These are phyloP conservation scores for Eilema caniola DNA, from an alignment of 2,888 invertebrate genomes.

Conservation along the genomic window DNA sequence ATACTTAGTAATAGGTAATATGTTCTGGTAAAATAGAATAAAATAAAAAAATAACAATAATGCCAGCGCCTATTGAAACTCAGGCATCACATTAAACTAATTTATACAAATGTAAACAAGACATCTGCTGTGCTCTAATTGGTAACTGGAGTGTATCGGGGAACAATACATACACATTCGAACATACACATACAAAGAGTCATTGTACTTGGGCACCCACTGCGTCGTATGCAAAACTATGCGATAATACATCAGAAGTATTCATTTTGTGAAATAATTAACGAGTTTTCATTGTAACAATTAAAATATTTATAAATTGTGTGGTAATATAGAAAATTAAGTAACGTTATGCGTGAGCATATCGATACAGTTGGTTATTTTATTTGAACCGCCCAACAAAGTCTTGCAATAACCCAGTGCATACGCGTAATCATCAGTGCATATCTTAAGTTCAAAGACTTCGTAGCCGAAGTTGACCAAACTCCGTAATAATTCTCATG, in stretches of 20 bases:
- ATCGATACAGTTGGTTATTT: neutral
- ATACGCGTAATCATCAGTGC: no score
- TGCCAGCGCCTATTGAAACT: neutral
- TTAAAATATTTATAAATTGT: slow-evolving; percentile 1
- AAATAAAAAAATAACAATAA: neutral
- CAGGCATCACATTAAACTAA: slow-evolving; percentile 27
- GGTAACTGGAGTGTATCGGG: slow-evolving; percentile 57
- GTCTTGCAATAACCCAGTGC: neutral
- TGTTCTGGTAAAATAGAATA: neutral
- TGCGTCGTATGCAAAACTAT: slow-evolving; percentile 34
- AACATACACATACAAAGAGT: slow-evolving; percentile 12
- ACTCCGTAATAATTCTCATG: no score
- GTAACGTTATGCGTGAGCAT: neutral
- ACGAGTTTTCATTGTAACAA: slow-evolving; percentile 20
- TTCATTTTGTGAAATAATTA: slow-evolving; percentile 27
- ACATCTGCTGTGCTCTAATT: slow-evolving; percentile 59
- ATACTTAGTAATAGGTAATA: neutral
- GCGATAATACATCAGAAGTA: slow-evolving; percentile 32
- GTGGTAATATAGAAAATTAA: slow-evolving; percentile 16
- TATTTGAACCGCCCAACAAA: neutral
- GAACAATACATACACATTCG: slow-evolving; percentile 50
- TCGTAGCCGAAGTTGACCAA: no score
- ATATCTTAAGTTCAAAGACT: no score
- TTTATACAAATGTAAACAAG: slow-evolving; percentile 51
- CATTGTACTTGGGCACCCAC: slow-evolving; percentile 33